Percentiles rank a stretch among this genome's conserved stretches.
Evolutionary conservation across 2,888 invertebrate species (phyloP).

Genomic region (Coenonympha glycerion): DNA sequence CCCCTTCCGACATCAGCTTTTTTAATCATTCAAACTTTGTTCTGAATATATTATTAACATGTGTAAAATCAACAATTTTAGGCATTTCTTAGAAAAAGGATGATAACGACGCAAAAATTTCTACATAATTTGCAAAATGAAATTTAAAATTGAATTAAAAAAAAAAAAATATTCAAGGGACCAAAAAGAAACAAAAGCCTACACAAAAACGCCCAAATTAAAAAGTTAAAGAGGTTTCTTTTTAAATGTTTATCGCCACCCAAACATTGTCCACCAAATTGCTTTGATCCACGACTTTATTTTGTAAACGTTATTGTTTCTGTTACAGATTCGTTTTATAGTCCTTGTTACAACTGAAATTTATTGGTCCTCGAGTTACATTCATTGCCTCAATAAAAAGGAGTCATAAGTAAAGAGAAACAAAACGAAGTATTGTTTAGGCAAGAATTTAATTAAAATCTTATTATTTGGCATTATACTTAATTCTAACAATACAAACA

Average conservation of each 20-base stretch:
- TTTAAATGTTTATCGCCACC: background rate
- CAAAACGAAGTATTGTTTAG: background rate
- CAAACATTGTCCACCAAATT: slow-evolving; percentile 1
- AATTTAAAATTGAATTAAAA: too few species aligned
- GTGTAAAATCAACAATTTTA: too few species aligned
- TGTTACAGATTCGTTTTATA: slow-evolving; percentile 10
- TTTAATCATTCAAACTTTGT: too few species aligned
- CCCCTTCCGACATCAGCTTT: too few species aligned
- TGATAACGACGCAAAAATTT: too few species aligned
- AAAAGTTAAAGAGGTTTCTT: background rate
- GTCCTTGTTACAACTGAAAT: slow-evolving; percentile 6
- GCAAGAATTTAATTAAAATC: background rate
- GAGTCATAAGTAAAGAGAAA: background rate
- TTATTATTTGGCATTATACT: slow-evolving; percentile 1
- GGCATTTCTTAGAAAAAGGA: too few species aligned
- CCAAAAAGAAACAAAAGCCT: background rate
- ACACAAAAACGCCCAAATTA: background rate
- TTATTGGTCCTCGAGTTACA: slow-evolving; percentile 7
- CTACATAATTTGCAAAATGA: too few species aligned
- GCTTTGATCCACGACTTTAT: slow-evolving; percentile 1
- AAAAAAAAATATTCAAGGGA: background rate
- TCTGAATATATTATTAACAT: too few species aligned
- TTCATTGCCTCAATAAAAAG: slow-evolving; percentile 2
- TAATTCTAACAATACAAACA: background rate
- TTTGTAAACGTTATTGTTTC: slow-evolving; percentile 9